phyloP scores from a whole-genome alignment of 2,888 invertebrate species.

The Phragmatobia fuliginosa region DNA sequence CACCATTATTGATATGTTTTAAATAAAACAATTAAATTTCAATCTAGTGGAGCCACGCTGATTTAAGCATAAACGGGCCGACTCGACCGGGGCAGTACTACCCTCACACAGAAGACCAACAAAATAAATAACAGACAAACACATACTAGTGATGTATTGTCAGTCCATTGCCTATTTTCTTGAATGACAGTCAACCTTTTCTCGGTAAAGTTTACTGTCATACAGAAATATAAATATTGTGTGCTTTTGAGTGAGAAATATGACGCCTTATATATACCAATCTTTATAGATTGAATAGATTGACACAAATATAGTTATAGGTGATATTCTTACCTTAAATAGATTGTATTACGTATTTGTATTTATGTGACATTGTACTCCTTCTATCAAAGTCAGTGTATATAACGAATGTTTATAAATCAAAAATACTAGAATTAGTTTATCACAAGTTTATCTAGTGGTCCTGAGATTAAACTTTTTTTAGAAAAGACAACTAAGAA shows the following conservation, averaged over 20 bases:
- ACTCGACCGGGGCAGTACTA: too few species aligned
- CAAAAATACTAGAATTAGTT: too few species aligned
- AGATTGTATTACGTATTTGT: neutral
- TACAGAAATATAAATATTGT: neutral
- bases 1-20: neutral
- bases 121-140: too few species aligned
- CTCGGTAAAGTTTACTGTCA: constrained; percentile 3
- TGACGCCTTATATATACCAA: neutral
- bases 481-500: too few species aligned
- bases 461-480: too few species aligned
- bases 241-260: neutral
- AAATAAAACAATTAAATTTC: neutral
- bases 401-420: too few species aligned
- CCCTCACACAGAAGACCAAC: too few species aligned
- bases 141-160: neutral
- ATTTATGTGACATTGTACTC: too few species aligned
- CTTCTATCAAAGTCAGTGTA: too few species aligned
- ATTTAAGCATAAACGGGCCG: too few species aligned
- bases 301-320: neutral
- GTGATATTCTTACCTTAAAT: neutral
- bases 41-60: too few species aligned
- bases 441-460: too few species aligned
- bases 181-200: neutral
- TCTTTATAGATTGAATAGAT: neutral
- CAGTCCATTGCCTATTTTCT: neutral